Evolutionary conservation across 2,888 invertebrate species (phyloP).

Genomic region (Chalcosyrphus nemorum): DNA sequence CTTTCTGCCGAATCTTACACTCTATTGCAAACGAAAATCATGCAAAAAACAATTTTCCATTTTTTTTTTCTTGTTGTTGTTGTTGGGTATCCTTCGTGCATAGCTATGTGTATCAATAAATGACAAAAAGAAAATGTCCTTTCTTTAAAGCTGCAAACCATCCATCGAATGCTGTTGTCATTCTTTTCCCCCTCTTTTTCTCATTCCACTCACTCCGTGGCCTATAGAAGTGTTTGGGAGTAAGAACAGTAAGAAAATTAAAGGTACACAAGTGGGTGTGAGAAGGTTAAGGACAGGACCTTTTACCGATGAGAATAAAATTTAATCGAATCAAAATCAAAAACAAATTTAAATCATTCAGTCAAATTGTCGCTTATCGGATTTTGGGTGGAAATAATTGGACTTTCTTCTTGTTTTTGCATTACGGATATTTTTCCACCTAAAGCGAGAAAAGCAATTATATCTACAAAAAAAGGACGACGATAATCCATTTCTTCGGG

Average conservation of each 20-base stretch:
- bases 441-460: no score
- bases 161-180: neutral
- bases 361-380: slow-evolving; percentile 12
- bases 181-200: neutral
- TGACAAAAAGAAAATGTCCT: neutral
- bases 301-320: neutral
- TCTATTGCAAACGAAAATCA: neutral
- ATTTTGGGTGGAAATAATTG: slow-evolving; percentile 10
- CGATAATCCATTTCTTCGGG: no score
- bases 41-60: neutral
- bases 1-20: neutral
- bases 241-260: neutral
- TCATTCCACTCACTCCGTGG: no score
- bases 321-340: slow-evolving; percentile 19
- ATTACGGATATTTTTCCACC: no score
- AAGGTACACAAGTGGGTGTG: neutral
- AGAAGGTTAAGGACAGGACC: neutral
- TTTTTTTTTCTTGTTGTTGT: neutral
- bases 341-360: slow-evolving; percentile 25
- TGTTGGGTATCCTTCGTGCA: neutral
- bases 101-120: neutral
- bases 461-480: no score
- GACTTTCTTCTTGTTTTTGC: neutral
- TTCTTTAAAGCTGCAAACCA: neutral
- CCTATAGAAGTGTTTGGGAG: no score